Percentiles rank a stretch among this genome's conserved stretches.
Conservation (phyloP, 2,113 vertebrate genomes). For the Oriolus oriolus region DNA sequence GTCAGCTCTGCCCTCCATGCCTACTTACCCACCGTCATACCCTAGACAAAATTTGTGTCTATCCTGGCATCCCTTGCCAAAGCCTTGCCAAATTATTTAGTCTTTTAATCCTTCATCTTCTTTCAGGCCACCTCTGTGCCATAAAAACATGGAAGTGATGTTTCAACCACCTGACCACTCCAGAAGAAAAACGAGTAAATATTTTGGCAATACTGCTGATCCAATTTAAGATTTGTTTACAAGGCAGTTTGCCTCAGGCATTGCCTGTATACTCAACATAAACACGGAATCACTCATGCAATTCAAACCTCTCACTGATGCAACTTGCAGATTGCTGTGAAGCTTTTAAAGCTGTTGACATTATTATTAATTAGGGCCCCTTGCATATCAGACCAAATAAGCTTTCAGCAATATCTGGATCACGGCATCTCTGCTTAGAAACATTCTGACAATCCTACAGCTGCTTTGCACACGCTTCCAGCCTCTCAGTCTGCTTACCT, state of each 20-base stretch:
- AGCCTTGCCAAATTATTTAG: background rate
- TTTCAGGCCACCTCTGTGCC: background rate
- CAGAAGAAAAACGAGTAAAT: background rate
- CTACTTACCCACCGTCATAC: background rate
- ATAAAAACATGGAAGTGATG: background rate
- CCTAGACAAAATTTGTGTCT: background rate
- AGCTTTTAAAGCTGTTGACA: conserved; percentile 11
- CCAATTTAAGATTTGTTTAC: background rate
- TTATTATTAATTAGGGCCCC: conserved; percentile 4
- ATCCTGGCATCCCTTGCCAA: background rate
- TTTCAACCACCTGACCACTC: background rate
- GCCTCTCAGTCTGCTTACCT: background rate
- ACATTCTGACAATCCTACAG: background rate
- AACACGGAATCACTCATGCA: background rate
- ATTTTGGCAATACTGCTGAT: background rate
- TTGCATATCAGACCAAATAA: background rate
- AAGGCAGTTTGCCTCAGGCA: background rate
- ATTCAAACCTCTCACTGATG: conserved; percentile 4
- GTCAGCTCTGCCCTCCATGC: background rate
- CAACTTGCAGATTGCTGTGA: background rate
- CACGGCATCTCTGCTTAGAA: background rate
- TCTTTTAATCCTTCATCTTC: background rate
- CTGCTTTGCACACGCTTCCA: background rate
- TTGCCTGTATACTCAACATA: background rate
- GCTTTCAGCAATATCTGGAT: background rate